Evolutionary conservation across 1,140 invertebrate genomes (phyloP), one percentile per base, ranked within the genome.

Genomic region (Acromyrmex charruanus): DNA sequence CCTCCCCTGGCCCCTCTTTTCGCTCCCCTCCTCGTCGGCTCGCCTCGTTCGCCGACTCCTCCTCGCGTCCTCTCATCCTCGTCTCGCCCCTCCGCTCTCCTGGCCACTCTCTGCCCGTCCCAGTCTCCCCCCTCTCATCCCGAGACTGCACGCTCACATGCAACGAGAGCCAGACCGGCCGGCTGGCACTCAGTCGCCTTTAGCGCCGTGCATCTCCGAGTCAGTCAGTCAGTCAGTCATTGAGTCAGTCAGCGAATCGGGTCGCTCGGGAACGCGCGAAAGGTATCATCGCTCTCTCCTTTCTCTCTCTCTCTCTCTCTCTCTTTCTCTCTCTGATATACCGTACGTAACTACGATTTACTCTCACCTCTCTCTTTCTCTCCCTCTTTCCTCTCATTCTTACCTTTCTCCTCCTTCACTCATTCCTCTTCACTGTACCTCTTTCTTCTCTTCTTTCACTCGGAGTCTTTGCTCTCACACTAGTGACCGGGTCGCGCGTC

Each of bases 161-260:
- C 91, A 91, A 90, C 90, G 82, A 91, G 90, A 87, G 80, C 53
- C 85, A 89, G 87, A 91, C 91, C 91, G 91, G 91, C 91, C 91
- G 91, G 91, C 91, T 89, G 87, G 85, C 90, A 87, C 75, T 92
- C 91, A 89, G 90, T 91, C 84, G 91, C 90, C 81, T 91, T 86
- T 91, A 91, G 89, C 89, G 91, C 86, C 88, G 90, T 87, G 91
- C 90, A 90, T 89, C 87, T 88, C 88, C 85, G 85, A 92, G 89
- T 91, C 86, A 88, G 81, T 92, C 89, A 90, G 86, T 92, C 81
- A 85, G 72, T 91, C 81, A 85, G 39, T 90, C 65, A 91, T 85
- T 92, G 65, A 89, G 66, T 92, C 69, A 88, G 86, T 91, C 86
- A 87, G 72, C 88, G 82, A 90, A 89, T 85, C 86, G 81, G 89